These are phyloP conservation scores for Argyra leucocephala DNA, from an alignment of 2,888 invertebrate species.

Conservation along the genomic window DNA sequence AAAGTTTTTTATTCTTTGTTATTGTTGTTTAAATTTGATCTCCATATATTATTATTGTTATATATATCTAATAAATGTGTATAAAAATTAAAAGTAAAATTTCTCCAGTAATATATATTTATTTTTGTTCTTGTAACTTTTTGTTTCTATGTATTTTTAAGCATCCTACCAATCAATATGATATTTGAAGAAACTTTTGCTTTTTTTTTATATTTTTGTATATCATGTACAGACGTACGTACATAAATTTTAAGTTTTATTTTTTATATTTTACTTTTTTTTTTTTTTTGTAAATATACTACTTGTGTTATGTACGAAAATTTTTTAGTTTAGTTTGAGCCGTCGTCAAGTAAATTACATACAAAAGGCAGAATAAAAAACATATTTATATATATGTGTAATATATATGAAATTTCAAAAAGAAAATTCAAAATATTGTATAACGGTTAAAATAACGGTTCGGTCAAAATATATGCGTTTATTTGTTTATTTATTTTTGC, in stretches of 20 bases:
- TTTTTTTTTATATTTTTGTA: too few relatives aligned
- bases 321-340: background rate
- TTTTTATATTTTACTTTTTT: background rate
- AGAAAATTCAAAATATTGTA: background rate
- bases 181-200: too few relatives aligned
- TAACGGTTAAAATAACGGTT: slow-evolving; percentile 1
- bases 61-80: background rate
- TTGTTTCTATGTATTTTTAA: too few relatives aligned
- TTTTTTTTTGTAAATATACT: background rate
- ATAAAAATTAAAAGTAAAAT: background rate
- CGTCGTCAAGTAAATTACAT: background rate
- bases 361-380: background rate
- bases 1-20: background rate
- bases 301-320: background rate
- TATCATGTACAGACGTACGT: background rate
- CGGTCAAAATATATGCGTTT: background rate
- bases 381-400: background rate
- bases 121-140: background rate
- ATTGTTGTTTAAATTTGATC: background rate
- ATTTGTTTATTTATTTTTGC: too few relatives aligned
- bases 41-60: background rate
- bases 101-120: background rate
- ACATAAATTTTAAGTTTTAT: too few relatives aligned
- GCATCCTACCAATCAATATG: too few relatives aligned
- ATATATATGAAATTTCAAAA: background rate